Conservation (phyloP, 2,113 vertebrate species). For the Notothenia rossii region DNA sequence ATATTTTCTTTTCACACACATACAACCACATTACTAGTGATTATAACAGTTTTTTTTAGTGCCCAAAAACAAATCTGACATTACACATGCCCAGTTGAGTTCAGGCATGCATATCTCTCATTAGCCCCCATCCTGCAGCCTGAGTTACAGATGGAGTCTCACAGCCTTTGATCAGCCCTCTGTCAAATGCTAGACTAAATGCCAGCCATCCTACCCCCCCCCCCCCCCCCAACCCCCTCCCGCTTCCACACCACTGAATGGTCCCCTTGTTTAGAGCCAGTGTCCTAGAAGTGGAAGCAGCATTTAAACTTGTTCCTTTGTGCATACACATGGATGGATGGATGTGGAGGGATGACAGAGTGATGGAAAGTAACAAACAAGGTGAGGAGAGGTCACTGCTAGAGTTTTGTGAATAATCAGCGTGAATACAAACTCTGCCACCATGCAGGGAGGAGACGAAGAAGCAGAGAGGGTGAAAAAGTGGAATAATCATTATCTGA, state of each 20-base stretch:
- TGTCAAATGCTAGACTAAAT: conserved; percentile 63
- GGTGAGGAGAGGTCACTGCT: conserved; percentile 28
- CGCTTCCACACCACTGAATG: conserved; percentile 67
- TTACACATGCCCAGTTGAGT: conserved; percentile 42
- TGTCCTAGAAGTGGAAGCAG: conserved; percentile 69
- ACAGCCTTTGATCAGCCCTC: conserved; percentile 67
- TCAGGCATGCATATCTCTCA: conserved; percentile 49
- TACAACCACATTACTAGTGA: not conserved
- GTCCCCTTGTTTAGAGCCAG: conserved; percentile 74
- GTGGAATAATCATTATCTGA: conserved; percentile 69
- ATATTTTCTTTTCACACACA: not conserved
- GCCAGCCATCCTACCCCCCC: conserved; percentile 53
- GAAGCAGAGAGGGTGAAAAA: conserved; percentile 28
- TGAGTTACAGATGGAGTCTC: conserved; percentile 33
- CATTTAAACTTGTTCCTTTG: conserved; percentile 61
- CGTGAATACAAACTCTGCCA: conserved; percentile 27
- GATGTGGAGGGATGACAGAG: conserved; percentile 28
- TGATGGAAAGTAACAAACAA: conserved; percentile 34
- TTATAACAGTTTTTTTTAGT: conserved; percentile 15
- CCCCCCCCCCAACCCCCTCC: conserved; percentile 9
- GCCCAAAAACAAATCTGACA: conserved; percentile 27
- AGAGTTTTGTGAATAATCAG: conserved; percentile 42
- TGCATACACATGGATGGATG: conserved; percentile 49
- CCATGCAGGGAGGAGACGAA: conserved; percentile 20
- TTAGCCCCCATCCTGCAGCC: conserved; percentile 39